These are phyloP conservation scores for Laspeyria flexula DNA, from an alignment of 2,888 invertebrate genomes.

Conservation along the genomic window DNA sequence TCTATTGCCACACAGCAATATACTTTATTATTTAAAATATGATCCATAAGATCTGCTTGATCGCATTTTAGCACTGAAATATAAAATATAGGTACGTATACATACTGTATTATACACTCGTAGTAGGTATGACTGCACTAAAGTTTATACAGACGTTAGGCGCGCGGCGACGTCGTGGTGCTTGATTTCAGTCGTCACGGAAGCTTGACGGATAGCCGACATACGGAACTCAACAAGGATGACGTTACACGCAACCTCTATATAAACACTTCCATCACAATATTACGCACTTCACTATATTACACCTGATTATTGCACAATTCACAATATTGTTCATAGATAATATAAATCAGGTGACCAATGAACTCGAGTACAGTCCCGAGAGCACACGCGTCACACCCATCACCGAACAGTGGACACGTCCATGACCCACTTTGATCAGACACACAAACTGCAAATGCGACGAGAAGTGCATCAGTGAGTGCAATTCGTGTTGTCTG, in stretches of 20 bases:
- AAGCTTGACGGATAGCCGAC: constrained; percentile 13
- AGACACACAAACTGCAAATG: constrained; percentile 65
- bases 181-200: constrained; percentile 26
- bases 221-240: constrained; percentile 22
- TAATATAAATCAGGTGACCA: constrained; percentile 9
- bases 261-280: constrained; percentile 23
- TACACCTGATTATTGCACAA: constrained; percentile 17
- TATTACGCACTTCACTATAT: constrained; percentile 33
- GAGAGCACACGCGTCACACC: constrained; percentile 26
- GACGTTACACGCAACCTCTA: constrained; percentile 19
- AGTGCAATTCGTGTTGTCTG: constrained; percentile 86
- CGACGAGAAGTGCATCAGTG: constrained; percentile 81
- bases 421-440: constrained; percentile 58
- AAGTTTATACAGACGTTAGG: constrained; percentile 5
- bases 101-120: background rate
- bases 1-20: too few species aligned
- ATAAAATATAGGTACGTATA: background rate
- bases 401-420: constrained; percentile 7
- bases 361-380: constrained; percentile 27
- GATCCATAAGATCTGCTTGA: too few species aligned
- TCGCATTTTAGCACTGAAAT: background rate
- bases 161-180: constrained; percentile 2
- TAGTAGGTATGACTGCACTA: background rate
- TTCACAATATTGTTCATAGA: constrained; percentile 9
- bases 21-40: too few species aligned